Evolutionary conservation across 2,113 vertebrate species (phyloP), one percentile per base, ranked within the genome.

Genomic region (Macrotus californicus): DNA sequence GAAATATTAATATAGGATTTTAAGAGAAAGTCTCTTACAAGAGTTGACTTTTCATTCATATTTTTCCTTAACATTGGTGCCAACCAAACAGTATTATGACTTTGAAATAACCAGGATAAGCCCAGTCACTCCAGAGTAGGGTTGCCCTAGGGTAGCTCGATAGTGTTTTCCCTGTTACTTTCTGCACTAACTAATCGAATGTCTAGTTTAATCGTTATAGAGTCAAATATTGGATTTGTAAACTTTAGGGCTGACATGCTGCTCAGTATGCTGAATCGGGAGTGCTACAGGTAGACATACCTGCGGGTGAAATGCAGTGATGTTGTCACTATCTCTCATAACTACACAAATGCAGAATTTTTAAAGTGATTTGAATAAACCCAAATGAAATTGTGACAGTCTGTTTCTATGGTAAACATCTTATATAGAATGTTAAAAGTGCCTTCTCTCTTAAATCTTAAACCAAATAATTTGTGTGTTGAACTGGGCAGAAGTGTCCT

Each of bases 401-500:
- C 79, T 31, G 89, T 97, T 97, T 97, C 95, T 97, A 59, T 94
- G 79, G 97, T 97, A 94, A 92, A 94, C 97, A 96, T 97, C 97
- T 96, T 90, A 89, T 95, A 96, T 96, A 97, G 97, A 98, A 98
- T 98, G 97, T 98, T 97, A 93, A 96, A 99, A 98, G 98, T 98
- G 98, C 98, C 98, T 99, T 99, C 98, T 98, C 98, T 98, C 98
- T 98, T 98, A 97, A 98, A 98, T 98, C 91, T 95, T 97, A 97
- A 98, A 98, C 98, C 98, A 98, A 98, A 98, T 98, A 98, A 54
- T 98, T 98, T 94, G 91, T 96, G 96, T 97, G 96, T 98, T 98
- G 96, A 98, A 97, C 98, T 96, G 97, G 98, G 98, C 98, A 98
- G 98, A 98, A 98, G 98, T 98, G 97, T 98, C 98, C 98, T 97